Percentiles rank a stretch among this genome's conserved stretches.
Conservation (phyloP, 2,888 invertebrate species). For the Pachymerium ferrugineum region DNA sequence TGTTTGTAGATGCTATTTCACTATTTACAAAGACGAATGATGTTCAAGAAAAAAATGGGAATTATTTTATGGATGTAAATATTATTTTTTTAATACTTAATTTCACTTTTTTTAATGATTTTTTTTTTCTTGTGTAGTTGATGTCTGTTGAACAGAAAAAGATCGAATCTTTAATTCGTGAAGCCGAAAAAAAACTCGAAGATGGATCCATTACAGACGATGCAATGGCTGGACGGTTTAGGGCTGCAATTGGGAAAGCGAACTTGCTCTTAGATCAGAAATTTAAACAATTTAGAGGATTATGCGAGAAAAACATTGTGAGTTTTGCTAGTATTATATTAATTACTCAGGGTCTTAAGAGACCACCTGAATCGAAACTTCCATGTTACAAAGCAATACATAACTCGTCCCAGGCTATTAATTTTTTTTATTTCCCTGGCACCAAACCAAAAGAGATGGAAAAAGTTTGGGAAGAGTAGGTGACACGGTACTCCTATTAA, state of each 20-base stretch:
- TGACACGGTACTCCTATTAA: too few relatives aligned
- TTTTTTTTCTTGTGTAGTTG: constrained; percentile 47
- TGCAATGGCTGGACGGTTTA: constrained; percentile 67
- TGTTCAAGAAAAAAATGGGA: constrained; percentile 60
- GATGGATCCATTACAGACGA: constrained; percentile 63
- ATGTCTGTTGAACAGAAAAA: constrained; percentile 67
- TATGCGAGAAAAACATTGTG: constrained; percentile 62
- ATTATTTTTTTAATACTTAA: background rate
- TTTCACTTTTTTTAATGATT: background rate
- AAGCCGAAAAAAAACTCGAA: constrained; percentile 62
- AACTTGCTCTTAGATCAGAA: constrained; percentile 82
- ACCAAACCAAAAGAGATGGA: too few relatives aligned
- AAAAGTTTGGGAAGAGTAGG: too few relatives aligned
- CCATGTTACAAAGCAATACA: too few relatives aligned
- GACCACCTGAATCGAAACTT: too few relatives aligned
- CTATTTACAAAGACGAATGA: constrained; percentile 30
- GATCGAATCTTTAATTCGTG: constrained; percentile 58
- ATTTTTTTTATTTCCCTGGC: too few relatives aligned
- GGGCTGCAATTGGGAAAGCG: constrained; percentile 87
- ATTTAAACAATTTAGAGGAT: constrained; percentile 89
- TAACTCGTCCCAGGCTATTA: too few relatives aligned
- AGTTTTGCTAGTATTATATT: too few relatives aligned
- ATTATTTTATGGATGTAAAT: constrained; percentile 65
- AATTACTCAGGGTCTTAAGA: too few relatives aligned
- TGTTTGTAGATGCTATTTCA: background rate